These are phyloP conservation scores for Sinhomidia bicolor DNA, from an alignment of 2,888 invertebrate genomes.

Conservation along the genomic window DNA sequence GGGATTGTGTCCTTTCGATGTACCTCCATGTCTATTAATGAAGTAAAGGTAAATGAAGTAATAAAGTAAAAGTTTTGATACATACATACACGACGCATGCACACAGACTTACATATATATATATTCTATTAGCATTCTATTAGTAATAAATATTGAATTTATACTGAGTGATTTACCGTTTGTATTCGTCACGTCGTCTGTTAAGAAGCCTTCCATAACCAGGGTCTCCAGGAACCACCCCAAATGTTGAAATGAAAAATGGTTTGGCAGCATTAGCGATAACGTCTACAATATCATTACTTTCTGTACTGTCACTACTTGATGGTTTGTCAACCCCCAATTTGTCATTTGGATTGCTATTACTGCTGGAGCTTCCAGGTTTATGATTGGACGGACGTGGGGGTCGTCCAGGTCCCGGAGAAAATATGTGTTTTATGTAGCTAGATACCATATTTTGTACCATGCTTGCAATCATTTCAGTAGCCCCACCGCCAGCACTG, in stretches of 20 bases:
- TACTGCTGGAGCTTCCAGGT: constrained; percentile 24
- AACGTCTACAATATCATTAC: constrained; percentile 60
- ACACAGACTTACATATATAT: too few relatives aligned
- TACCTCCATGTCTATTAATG: constrained; percentile 20
- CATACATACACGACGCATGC: too few relatives aligned
- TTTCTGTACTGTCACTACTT: constrained; percentile 33
- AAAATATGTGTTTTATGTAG: constrained; percentile 76
- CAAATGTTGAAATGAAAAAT: constrained; percentile 79
- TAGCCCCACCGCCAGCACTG: constrained; percentile 65
- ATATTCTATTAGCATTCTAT: too few relatives aligned
- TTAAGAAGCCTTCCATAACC: constrained; percentile 72
- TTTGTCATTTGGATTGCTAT: constrained; percentile 33
- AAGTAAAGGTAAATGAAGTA: neutral
- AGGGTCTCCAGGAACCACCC: constrained; percentile 79
- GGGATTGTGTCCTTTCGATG: constrained; percentile 44
- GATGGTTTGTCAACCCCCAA: constrained; percentile 31
- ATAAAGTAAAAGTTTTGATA: too few relatives aligned
- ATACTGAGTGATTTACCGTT: constrained; percentile 40
- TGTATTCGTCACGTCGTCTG: constrained; percentile 36
- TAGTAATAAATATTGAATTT: too few relatives aligned
- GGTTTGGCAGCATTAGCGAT: constrained; percentile 77
- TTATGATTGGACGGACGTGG: constrained; percentile 16
- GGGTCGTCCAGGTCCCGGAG: constrained; percentile 47
- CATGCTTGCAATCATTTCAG: constrained; percentile 67
- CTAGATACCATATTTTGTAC: constrained; percentile 76